Percentiles rank a stretch among this genome's conserved stretches.
Conservation (phyloP, 2,797 vertebrate genomes). For the Mus spretus region DNA sequence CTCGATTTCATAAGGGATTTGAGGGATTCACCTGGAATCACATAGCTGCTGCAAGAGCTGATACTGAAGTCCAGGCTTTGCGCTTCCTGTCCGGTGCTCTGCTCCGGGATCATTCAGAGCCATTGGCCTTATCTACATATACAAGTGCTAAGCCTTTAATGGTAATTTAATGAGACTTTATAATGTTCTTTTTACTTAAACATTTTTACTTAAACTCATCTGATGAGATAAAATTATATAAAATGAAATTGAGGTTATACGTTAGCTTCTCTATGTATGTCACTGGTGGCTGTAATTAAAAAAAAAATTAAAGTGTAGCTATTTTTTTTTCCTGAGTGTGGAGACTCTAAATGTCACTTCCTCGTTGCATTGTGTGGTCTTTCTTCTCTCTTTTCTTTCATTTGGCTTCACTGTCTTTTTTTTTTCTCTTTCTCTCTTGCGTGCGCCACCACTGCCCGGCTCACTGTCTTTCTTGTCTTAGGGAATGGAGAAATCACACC, state of each 20-base stretch:
- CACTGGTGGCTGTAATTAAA: slow-evolving; percentile 53
- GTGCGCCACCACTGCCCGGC: too few species aligned
- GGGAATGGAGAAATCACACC: background rate
- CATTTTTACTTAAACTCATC: slow-evolving; percentile 71
- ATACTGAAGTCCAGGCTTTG: slow-evolving; percentile 33
- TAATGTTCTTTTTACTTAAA: slow-evolving; percentile 68
- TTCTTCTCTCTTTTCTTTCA: background rate
- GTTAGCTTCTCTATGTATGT: slow-evolving; percentile 49
- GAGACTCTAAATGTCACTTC: slow-evolving; percentile 4
- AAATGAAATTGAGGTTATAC: slow-evolving; percentile 65
- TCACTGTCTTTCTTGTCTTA: background rate
- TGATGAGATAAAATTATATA: slow-evolving; percentile 72
- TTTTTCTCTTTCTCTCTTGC: background rate
- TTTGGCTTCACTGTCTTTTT: background rate
- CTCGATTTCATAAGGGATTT: slow-evolving; percentile 68
- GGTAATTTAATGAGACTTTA: slow-evolving; percentile 74
- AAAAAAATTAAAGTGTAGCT: slow-evolving; percentile 25
- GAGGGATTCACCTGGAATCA: slow-evolving; percentile 62
- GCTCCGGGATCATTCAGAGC: background rate
- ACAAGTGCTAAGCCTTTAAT: slow-evolving; percentile 74
- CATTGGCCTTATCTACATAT: slow-evolving; percentile 39
- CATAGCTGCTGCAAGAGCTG: slow-evolving; percentile 28
- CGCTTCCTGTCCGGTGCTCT: slow-evolving; percentile 49
- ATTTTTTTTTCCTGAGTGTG: background rate
- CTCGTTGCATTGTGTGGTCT: slow-evolving; percentile 8